Conservation (phyloP, 2,797 vertebrate species). For the Micropoecilia bifurca region DNA sequence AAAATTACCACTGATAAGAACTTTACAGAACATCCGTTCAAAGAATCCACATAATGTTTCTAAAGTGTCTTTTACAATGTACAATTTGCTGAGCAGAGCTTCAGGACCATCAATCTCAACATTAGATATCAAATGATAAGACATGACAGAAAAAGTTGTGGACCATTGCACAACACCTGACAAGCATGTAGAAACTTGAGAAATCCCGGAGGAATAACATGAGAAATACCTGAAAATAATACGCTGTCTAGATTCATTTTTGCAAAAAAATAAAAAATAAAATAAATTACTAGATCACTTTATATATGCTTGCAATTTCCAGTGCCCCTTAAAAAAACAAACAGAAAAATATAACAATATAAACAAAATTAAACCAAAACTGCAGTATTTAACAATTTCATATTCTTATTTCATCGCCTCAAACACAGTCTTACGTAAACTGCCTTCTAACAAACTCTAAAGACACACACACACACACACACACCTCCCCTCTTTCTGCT, state of each 20-base stretch:
- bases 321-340: not conserved
- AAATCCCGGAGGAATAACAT: conserved; percentile 32
- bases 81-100: conserved; percentile 22
- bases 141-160: conserved; percentile 56
- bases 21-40: not conserved
- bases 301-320: conserved; percentile 32
- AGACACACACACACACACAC: not conserved
- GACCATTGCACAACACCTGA: conserved; percentile 57
- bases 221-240: conserved; percentile 24
- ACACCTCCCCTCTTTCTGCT: conserved; percentile 20
- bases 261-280: conserved; percentile 2
- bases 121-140: conserved; percentile 56
- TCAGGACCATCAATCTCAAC: conserved; percentile 37
- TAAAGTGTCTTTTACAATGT: conserved; percentile 12
- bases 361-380: not conserved
- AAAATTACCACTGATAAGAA: not conserved
- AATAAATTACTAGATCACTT: conserved; percentile 29
- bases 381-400: conserved; percentile 1
- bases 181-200: conserved; percentile 49
- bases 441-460: conserved; percentile 2
- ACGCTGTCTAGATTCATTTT: conserved; percentile 43
- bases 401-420: conserved; percentile 7
- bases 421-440: conserved; percentile 1
- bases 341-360: not conserved
- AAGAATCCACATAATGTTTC: not conserved